A percentile compares a stretch with the other conserved stretches of the same genome.
phyloP scores from a whole-genome alignment of 2,113 vertebrate species.

The Galeopterus variegatus region DNA sequence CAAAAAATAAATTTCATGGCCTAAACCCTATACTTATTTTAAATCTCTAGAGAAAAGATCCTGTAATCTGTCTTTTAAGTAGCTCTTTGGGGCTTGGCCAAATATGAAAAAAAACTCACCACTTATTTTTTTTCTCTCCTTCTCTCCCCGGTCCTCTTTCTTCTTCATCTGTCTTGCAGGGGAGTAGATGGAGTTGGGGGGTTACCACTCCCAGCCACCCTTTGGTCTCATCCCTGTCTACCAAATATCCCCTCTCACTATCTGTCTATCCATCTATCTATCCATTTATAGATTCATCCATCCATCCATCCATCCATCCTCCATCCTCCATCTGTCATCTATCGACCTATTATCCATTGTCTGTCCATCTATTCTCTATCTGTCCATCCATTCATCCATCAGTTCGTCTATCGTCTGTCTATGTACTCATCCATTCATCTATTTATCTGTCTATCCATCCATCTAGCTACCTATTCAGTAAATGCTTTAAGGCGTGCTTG shows the following conservation, averaged over 20 bases:
- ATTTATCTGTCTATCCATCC: background rate
- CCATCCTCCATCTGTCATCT: background rate
- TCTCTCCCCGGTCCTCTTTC: background rate
- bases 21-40: background rate
- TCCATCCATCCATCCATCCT: background rate
- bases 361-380: background rate
- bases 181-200: background rate
- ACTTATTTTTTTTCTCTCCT: background rate
- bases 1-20: background rate
- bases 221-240: background rate
- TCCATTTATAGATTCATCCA: background rate
- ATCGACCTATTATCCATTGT: background rate
- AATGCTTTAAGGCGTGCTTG: background rate
- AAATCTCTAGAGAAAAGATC: background rate
- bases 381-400: background rate
- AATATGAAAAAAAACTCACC: background rate
- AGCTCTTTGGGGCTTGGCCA: background rate
- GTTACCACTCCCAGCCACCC: fast-evolving
- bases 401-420: background rate
- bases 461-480: background rate
- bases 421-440: background rate
- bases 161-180: background rate
- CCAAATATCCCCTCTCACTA: background rate
- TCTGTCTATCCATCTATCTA: background rate
- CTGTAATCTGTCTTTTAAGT: background rate